These are phyloP conservation scores for Sycophila texana DNA, from an alignment of 2,888 invertebrate species.

Conservation along the genomic window DNA sequence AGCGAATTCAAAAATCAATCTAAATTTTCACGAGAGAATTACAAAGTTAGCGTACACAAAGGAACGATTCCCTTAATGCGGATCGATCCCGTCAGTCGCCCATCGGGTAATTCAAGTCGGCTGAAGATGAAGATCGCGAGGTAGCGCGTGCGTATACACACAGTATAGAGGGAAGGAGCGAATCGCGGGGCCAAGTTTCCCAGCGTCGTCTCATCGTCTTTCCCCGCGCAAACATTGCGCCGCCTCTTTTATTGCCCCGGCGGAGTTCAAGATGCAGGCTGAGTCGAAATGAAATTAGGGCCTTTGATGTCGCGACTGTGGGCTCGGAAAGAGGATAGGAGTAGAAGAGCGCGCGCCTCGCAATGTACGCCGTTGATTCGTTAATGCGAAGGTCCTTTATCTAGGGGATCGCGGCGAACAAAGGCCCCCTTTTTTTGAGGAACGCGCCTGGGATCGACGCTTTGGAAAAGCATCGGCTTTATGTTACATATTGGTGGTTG, in stretches of 20 bases:
- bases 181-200: neutral
- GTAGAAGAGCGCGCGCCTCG: conserved; percentile 21
- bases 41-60: too few relatives aligned
- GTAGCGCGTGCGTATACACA: neutral
- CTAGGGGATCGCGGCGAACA: conserved; percentile 19
- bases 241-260: conserved; percentile 56
- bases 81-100: too few relatives aligned
- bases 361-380: conserved; percentile 38
- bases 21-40: too few relatives aligned
- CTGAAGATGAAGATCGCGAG: conserved; percentile 28
- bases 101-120: conserved; percentile 24
- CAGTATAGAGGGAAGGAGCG: neutral
- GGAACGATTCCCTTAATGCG: too few relatives aligned
- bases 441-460: neutral
- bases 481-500: neutral
- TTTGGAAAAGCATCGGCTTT: conserved; percentile 2
- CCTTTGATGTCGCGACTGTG: conserved; percentile 58
- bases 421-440: conserved; percentile 8
- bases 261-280: conserved; percentile 54
- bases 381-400: conserved; percentile 25
- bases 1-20: too few relatives aligned
- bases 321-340: neutral
- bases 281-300: conserved; percentile 58
- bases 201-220: neutral
- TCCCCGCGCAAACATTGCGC: conserved; percentile 44